Percentiles rank a stretch among this genome's conserved stretches.
Evolutionary conservation across 2,113 vertebrate species (phyloP).

Genomic region (Ophiodon elongatus): DNA sequence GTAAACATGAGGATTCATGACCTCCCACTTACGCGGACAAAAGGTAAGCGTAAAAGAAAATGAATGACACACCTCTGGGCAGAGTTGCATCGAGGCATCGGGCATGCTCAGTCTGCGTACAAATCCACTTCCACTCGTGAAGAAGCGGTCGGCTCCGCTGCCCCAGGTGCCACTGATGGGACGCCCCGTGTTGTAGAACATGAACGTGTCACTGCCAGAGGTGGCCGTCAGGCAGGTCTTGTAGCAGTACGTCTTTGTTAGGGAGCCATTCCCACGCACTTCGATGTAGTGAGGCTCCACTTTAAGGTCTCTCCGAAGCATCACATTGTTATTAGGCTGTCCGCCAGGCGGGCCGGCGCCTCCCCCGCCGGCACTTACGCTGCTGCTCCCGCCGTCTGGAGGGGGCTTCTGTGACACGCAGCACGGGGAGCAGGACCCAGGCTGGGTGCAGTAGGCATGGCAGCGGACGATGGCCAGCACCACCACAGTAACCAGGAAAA

Average conservation of each 20-base stretch:
- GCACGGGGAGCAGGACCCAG: constrained; percentile 91
- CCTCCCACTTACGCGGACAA: background rate
- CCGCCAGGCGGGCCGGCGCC: constrained; percentile 66
- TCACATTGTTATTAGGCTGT: constrained; percentile 94
- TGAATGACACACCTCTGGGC: constrained; percentile 78
- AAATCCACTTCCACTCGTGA: constrained; percentile 93
- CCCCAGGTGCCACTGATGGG: constrained; percentile 91
- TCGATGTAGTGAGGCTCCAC: constrained; percentile 98
- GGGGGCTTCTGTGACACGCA: constrained; percentile 89
- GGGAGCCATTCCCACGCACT: constrained; percentile 95
- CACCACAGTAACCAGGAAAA: constrained; percentile 95
- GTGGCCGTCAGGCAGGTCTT: constrained; percentile 96
- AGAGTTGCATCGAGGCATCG: constrained; percentile 84
- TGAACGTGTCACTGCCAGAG: constrained; percentile 97
- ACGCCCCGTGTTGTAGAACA: constrained; percentile 98
- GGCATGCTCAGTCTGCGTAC: constrained; percentile 93
- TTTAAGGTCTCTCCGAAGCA: constrained; percentile 92
- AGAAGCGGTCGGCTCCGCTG: constrained; percentile 90
- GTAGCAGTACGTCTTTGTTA: constrained; percentile 99
- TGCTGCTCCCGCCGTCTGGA: constrained; percentile 87
- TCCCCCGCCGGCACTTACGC: constrained; percentile 70
- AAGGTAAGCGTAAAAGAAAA: constrained; percentile 25
- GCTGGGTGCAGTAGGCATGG: constrained; percentile 88
- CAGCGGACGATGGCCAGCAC: constrained; percentile 94
- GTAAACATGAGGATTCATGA: constrained; percentile 23